These are phyloP conservation scores for Cybosia mesomella DNA, from an alignment of 2,888 invertebrate genomes.

Conservation along the genomic window DNA sequence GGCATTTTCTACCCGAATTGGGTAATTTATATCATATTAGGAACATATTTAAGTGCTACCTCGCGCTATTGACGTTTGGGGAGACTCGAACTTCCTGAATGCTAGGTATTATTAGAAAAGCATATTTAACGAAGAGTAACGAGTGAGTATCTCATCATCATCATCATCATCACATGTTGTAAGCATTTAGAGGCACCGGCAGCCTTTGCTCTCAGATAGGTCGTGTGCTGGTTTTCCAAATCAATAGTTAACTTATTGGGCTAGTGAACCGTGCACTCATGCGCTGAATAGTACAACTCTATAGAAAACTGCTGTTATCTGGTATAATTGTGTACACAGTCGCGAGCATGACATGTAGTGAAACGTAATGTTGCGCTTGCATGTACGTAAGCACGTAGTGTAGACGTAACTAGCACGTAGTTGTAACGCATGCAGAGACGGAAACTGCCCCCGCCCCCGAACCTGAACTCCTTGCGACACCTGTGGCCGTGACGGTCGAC, in stretches of 20 bases:
- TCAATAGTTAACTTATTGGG: too few species aligned
- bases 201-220: neutral
- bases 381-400: slow-evolving; percentile 71
- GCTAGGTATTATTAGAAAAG: neutral
- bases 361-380: slow-evolving; percentile 57
- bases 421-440: slow-evolving; percentile 80
- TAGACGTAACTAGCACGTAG: slow-evolving; percentile 83
- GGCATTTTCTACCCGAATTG: neutral
- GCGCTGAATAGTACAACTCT: neutral
- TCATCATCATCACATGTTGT: too few species aligned
- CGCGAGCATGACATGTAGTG: slow-evolving; percentile 56
- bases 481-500: slow-evolving; percentile 47
- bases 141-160: too few species aligned
- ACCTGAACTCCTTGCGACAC: slow-evolving; percentile 44
- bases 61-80: neutral
- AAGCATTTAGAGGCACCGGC: too few species aligned
- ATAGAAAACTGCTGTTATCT: neutral
- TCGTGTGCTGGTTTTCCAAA: neutral
- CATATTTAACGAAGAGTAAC: neutral
- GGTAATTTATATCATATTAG: too few species aligned
- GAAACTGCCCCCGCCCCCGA: slow-evolving; percentile 49
- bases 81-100: neutral
- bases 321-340: slow-evolving; percentile 29
- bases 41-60: neutral
- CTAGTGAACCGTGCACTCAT: neutral